Conservation (phyloP, 2,797 vertebrate genomes). For the Cyprinodon diabolis region DNA sequence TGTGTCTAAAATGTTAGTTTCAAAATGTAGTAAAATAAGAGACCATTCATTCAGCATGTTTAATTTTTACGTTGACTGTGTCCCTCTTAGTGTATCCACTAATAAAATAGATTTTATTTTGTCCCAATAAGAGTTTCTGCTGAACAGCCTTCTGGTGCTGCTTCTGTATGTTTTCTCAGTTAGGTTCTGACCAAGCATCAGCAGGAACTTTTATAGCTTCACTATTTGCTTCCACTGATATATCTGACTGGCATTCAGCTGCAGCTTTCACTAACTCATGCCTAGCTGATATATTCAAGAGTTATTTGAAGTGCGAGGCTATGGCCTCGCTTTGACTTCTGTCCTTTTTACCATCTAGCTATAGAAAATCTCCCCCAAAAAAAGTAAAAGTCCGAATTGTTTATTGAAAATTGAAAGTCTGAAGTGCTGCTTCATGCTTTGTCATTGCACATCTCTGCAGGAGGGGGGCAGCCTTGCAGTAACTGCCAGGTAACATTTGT, state of each 20-base stretch:
- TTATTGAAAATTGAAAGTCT: neutral
- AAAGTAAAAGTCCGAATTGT: neutral
- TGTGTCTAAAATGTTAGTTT: neutral
- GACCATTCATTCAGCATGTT: neutral
- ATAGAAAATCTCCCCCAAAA: no score
- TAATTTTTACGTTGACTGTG: neutral
- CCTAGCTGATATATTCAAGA: no score
- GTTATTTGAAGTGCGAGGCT: no score
- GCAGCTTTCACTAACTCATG: no score
- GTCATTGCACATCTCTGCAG: constrained; percentile 57
- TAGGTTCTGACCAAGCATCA: neutral
- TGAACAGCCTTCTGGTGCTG: neutral
- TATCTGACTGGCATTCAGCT: no score
- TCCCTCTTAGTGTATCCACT: neutral
- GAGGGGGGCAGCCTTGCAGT: constrained; percentile 86
- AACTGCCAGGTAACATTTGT: constrained; percentile 96
- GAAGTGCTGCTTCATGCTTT: neutral
- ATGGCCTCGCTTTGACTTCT: neutral
- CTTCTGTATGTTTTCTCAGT: neutral
- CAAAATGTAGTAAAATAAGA: neutral
- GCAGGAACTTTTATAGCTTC: no score
- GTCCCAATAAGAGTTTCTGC: neutral
- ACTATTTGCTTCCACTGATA: no score
- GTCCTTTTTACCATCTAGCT: neutral
- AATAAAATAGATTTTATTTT: neutral